phyloP scores from a whole-genome alignment of 1,140 invertebrate species.

The Pseudomyrmex sp. region DNA sequence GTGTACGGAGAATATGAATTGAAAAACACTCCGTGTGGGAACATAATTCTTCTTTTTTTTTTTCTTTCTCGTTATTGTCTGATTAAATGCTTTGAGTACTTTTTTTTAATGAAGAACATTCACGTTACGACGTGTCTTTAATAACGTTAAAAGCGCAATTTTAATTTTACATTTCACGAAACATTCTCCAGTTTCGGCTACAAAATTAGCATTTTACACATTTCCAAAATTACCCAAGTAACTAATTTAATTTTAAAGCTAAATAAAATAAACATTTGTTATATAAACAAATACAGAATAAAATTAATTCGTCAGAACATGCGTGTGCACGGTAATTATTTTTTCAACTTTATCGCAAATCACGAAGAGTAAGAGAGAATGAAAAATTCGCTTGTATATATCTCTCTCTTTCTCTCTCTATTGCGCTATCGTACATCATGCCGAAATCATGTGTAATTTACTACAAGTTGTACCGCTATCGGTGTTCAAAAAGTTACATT shows the following conservation, averaged over 20 bases:
- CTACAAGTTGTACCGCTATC: not conserved
- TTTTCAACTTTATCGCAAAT: not conserved
- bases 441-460: conserved; percentile 19
- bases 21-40: not conserved
- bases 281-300: no score
- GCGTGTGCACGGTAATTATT: no score
- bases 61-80: not conserved
- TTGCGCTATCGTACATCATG: not conserved
- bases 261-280: no score
- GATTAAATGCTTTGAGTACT: conserved; percentile 12
- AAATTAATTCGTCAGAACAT: no score
- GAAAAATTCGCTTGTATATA: not conserved
- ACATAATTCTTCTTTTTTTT: not conserved
- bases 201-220: conserved; percentile 1
- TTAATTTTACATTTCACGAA: not conserved
- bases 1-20: not conserved
- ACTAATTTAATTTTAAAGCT: not conserved
- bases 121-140: no score
- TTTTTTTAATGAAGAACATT: no score
- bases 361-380: not conserved
- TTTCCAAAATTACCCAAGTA: not conserved
- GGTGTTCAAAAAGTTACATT: conserved; percentile 32
- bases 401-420: not conserved
- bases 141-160: not conserved
- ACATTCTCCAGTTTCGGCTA: not conserved